Evolutionary conservation across 2,888 invertebrate species (phyloP), one percentile per base, ranked within the genome.

Genomic region (Lycophotia porphyrea): DNA sequence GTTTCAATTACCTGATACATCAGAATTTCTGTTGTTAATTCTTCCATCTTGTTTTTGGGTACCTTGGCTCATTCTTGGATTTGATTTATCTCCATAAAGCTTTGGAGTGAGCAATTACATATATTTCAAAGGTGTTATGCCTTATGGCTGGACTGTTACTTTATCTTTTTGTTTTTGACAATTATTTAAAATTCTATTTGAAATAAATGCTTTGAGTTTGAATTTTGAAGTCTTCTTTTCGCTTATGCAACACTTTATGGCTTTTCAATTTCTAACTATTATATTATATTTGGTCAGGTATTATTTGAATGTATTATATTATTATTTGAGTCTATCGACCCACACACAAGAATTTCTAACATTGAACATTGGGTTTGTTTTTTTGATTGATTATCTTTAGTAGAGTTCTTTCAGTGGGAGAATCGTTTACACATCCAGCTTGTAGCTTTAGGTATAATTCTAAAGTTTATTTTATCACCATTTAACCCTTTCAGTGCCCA

Each of bases 1-100:
- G 74, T 18, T 82, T 71, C 52, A 34, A 61, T 85, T 83, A 78
- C 86, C 1, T 15, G 68, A 3, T 34, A n/a, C 42, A 69, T 39
- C 21, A 36, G 27, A 61, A 39, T 58, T 60, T 81, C 5, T 78
- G 65, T 64, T 5, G 49, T 21, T 73, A 34, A 24, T 63, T 34
- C 8, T 34, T 39, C 15, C 11, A 47, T 63, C 8, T 71, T 71
- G 18, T 24, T 42, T 34, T 47, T 42, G 1, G 31, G 1, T 11
- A 36, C 13, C 47, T 36, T 34, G 5, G 13, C 18, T 63, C 13
- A 21, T 9, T 9, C 15, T 27, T 60, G 27, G 55, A 58, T 58
- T 27, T 31, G 18, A 18, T 58, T 31, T 27, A 18, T 55, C 18
- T 55, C 27, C 27, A 55, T 31, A 55, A 27, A 55, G 9, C 1